Evolutionary conservation across 92 coral and sea anemone genomes (phyloP).

Genomic region (Epizoanthus ramosus): DNA sequence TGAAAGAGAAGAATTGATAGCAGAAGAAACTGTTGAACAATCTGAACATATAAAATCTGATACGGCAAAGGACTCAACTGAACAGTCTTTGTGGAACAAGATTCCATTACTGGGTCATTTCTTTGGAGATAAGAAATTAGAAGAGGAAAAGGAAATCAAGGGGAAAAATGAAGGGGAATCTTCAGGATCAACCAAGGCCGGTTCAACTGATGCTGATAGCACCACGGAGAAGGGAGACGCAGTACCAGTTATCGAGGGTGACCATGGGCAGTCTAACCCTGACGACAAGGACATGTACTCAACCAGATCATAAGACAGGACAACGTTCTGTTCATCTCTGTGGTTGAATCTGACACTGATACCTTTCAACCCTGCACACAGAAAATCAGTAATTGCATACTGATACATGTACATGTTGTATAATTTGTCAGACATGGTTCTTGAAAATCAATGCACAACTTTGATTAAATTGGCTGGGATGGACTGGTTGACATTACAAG

Average conservation of each 20-base stretch:
- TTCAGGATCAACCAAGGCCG: conserved; percentile 10
- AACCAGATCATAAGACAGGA: conserved; percentile 64
- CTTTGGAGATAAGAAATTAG: conserved; percentile 35
- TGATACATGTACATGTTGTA: no score
- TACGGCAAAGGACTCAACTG: conserved; percentile 31
- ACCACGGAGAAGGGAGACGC: conserved; percentile 27
- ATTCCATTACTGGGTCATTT: conserved; percentile 55
- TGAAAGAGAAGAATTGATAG: conserved; percentile 32
- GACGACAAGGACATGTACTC: conserved; percentile 98
- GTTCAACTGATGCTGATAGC: no score
- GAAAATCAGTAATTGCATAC: no score
- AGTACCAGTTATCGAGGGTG: conserved; percentile 57
- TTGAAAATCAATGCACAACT: no score
- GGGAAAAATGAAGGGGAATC: conserved; percentile 2
- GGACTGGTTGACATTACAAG: no score
- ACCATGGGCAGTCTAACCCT: conserved; percentile 90
- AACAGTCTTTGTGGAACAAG: conserved; percentile 58
- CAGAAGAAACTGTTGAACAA: conserved; percentile 11
- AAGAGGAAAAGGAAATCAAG: conserved; percentile 17
- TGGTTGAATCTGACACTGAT: background rate
- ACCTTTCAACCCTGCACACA: no score
- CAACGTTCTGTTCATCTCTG: background rate
- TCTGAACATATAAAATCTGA: conserved; percentile 9
- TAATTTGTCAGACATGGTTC: no score
- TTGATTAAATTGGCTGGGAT: no score